These are phyloP conservation scores for Antitype chi DNA, from an alignment of 2,888 invertebrate species.

Conservation along the genomic window DNA sequence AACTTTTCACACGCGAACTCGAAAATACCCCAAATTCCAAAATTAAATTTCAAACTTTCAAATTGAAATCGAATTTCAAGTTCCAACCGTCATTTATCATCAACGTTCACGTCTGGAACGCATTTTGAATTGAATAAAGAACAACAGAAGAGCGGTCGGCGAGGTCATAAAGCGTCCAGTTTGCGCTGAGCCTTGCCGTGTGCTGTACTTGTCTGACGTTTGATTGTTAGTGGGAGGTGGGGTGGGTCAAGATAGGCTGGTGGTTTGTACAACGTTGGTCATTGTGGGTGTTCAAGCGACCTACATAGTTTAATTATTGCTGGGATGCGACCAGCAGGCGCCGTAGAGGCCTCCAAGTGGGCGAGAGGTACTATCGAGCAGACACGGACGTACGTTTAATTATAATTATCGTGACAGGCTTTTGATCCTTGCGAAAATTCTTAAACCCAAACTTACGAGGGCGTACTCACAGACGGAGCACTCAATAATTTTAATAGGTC, in stretches of 20 bases:
- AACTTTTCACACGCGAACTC: slow-evolving; percentile 59
- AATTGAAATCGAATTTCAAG: slow-evolving; percentile 67
- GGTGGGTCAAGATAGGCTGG: slow-evolving; percentile 75
- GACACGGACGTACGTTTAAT: slow-evolving; percentile 58
- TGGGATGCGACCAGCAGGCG: slow-evolving; percentile 87
- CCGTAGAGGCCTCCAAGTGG: slow-evolving; percentile 82
- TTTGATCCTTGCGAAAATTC: slow-evolving; percentile 34
- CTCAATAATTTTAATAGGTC: slow-evolving; percentile 7
- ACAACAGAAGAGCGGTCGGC: slow-evolving; percentile 80
- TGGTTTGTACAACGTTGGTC: slow-evolving; percentile 78
- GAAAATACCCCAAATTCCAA: slow-evolving; percentile 53
- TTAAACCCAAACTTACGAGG: not conserved
- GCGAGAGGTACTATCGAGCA: slow-evolving; percentile 79
- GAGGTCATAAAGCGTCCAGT: slow-evolving; percentile 79
- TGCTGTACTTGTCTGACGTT: slow-evolving; percentile 67
- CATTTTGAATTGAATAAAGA: slow-evolving; percentile 86
- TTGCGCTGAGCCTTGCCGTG: slow-evolving; percentile 71
- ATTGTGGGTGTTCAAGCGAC: slow-evolving; percentile 87
- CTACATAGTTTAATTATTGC: slow-evolving; percentile 89
- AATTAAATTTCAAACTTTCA: slow-evolving; percentile 63
- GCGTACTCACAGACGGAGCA: not conserved
- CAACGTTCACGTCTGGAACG: slow-evolving; percentile 76
- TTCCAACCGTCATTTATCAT: slow-evolving; percentile 71
- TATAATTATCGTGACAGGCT: slow-evolving; percentile 36
- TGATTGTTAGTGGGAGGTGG: slow-evolving; percentile 76